Base-by-base conservation (phyloP, 2,113 vertebrate genomes). In the Erinaceus europaeus region DNA sequence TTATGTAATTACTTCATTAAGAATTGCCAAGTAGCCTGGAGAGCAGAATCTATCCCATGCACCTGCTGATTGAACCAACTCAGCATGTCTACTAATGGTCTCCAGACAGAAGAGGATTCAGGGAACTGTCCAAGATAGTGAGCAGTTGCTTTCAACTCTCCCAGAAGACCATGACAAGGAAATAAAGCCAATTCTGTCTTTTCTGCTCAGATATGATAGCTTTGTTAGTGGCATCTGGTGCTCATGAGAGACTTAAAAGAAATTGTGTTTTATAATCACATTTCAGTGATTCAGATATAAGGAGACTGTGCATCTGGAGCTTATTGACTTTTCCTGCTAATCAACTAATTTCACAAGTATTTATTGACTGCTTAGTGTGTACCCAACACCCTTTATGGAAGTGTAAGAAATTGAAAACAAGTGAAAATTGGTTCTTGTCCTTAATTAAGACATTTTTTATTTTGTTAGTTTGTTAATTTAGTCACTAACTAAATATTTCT, bases 321-420 rank as follows among this genome's bases (percentile, higher is more conserved):
- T 55, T 62, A 46, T n/a, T 72, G 50, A 52, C 50, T 89, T 86
- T 72, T n/a, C n/a, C 85, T 88, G 29, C 18, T 79, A 64, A 82
- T 65, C 36, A 69, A 9, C 32, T 50, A 88, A 17, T 72, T 73
- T 72, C 62, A 20, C 36, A 68, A 68, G 9, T 46, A 76, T 48
- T 90, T 89, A 50, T 40, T 75, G 61, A 89, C 34, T 52, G 53
- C 48, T 55, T 50, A 77, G 11, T 71, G 20, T 59, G 34, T 40
- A 12, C 34, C n/a, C 17, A 67, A 29, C 17, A 71, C 50, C 11
- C 5, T 78, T 59, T 74, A 50, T 15, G 61, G 68, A 69, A 11
- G 23, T 29, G 29, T 18, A 59, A 85, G 75, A 73, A 52, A 71
- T 64, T 59, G 57, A 34, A n/a, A 86, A 72, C 59, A 86, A 79